These are phyloP conservation scores for Alentia gelatinosa DNA, from an alignment of 2,888 invertebrate species.

Conservation along the genomic window DNA sequence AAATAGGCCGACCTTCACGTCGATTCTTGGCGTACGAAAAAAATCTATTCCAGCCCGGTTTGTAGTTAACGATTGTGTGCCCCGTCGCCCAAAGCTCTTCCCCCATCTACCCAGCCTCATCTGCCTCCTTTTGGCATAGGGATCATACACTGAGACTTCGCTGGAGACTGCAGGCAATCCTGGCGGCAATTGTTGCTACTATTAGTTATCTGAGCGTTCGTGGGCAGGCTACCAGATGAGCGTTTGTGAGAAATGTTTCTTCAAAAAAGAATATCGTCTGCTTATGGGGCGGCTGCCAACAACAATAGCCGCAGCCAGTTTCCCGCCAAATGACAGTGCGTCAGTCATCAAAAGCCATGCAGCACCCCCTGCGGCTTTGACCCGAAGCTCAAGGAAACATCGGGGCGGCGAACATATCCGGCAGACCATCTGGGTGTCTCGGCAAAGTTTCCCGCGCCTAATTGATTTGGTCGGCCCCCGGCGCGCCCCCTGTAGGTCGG, in stretches of 20 bases:
- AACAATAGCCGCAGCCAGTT: not conserved
- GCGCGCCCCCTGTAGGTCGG: not conserved
- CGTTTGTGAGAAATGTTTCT: not conserved
- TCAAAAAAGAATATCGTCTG: not conserved
- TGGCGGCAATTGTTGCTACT: not conserved
- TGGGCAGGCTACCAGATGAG: not conserved
- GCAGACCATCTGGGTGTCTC: not conserved
- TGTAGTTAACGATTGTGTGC: not conserved
- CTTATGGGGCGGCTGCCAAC: not conserved
- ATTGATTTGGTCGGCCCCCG: not conserved
- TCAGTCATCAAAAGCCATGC: not conserved
- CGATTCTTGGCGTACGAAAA: not conserved
- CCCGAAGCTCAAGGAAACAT: slow-evolving; percentile 7
- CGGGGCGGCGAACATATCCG: not conserved
- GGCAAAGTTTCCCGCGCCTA: slow-evolving; percentile 21
- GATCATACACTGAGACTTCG: not conserved
- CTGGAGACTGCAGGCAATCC: not conserved
- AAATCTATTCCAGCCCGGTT: not conserved
- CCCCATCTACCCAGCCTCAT: not conserved
- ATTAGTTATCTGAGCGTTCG: not conserved
- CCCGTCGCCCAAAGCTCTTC: too few species aligned
- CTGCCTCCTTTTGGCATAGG: not conserved
- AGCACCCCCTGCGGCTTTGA: not conserved
- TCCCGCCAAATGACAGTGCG: slow-evolving; percentile 9
- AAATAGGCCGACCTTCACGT: not conserved